These are phyloP conservation scores for Melanostoma mellinum DNA, from an alignment of 2,888 invertebrate species.

Conservation along the genomic window DNA sequence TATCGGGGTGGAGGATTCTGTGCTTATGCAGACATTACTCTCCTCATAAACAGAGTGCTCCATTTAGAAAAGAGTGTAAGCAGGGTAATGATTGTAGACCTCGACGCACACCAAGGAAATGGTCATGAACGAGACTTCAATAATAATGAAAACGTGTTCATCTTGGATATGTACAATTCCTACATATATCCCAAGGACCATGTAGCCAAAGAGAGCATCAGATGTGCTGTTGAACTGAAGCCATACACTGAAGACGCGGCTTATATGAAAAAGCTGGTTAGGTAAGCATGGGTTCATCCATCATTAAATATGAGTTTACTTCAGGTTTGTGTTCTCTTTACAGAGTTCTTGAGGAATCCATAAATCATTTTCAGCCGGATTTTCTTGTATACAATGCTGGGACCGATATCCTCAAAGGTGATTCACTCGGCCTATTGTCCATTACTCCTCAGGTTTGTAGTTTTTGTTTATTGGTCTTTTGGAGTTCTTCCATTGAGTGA, in stretches of 20 bases:
- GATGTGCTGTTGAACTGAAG: conserved; percentile 86
- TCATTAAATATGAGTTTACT: not conserved
- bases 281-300: conserved; percentile 82
- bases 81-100: conserved; percentile 92
- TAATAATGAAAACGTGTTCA: conserved; percentile 88
- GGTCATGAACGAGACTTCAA: conserved; percentile 93
- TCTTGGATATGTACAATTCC: conserved; percentile 93
- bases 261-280: conserved; percentile 87
- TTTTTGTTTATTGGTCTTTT: conserved; percentile 24
- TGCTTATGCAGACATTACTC: conserved; percentile 93
- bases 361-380: conserved; percentile 89
- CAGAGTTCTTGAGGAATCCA: conserved; percentile 87
- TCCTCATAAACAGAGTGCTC: conserved; percentile 88
- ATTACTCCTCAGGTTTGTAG: conserved; percentile 86
- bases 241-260: conserved; percentile 86
- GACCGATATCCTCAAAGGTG: conserved; percentile 91
- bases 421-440: conserved; percentile 89
- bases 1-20: conserved; percentile 93
- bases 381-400: conserved; percentile 96
- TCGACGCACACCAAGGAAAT: conserved; percentile 97
- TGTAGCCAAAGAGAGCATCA: conserved; percentile 88
- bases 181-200: conserved; percentile 91
- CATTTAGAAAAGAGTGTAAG: conserved; percentile 83
- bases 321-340: conserved; percentile 64
- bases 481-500: not conserved